phyloP scores from a whole-genome alignment of 37 sponge, comb jelly and placozoan genomes.

The Geodia barretti region DNA sequence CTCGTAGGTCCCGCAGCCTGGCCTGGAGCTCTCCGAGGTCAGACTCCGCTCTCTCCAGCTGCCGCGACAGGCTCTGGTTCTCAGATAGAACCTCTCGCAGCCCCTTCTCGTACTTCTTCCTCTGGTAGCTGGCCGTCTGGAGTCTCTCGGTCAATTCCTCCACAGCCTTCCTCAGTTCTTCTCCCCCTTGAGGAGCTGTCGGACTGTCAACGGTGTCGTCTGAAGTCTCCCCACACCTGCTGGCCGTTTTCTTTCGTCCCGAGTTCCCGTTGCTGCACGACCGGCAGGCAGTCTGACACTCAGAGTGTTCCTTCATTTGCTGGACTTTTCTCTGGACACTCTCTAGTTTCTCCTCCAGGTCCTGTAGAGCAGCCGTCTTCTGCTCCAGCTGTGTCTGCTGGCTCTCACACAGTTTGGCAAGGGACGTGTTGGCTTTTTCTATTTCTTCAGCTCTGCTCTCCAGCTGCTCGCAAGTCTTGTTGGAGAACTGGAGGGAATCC shows the following conservation, averaged over 20 bases:
- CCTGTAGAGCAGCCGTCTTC: constrained; percentile 7
- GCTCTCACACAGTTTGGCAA: constrained; percentile 10
- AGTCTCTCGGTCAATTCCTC: constrained; percentile 50
- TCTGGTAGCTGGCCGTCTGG: constrained; percentile 33
- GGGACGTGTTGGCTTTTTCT: constrained; percentile 19
- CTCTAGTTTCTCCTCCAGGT: constrained; percentile 32
- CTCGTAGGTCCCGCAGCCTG: neutral
- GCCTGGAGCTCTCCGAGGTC: constrained; percentile 16
- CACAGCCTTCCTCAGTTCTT: neutral
- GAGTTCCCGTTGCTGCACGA: neutral
- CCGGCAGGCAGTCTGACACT: neutral
- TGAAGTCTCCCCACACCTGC: neutral
- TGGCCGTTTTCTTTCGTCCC: neutral
- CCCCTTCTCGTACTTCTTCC: constrained; percentile 10
- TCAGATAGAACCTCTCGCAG: constrained; percentile 26
- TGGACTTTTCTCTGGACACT: constrained; percentile 22
- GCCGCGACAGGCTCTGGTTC: constrained; percentile 19
- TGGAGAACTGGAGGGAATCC: constrained; percentile 51
- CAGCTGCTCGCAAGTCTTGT: constrained; percentile 55
- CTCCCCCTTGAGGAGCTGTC: neutral
- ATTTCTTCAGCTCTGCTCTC: constrained; percentile 61
- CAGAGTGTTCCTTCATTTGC: constrained; percentile 3
- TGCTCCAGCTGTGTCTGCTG: constrained; percentile 8
- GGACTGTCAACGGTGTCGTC: neutral
- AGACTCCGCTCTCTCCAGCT: constrained; percentile 17